Conservation (phyloP, 2,888 invertebrate genomes). For the Lissonota sp. region DNA sequence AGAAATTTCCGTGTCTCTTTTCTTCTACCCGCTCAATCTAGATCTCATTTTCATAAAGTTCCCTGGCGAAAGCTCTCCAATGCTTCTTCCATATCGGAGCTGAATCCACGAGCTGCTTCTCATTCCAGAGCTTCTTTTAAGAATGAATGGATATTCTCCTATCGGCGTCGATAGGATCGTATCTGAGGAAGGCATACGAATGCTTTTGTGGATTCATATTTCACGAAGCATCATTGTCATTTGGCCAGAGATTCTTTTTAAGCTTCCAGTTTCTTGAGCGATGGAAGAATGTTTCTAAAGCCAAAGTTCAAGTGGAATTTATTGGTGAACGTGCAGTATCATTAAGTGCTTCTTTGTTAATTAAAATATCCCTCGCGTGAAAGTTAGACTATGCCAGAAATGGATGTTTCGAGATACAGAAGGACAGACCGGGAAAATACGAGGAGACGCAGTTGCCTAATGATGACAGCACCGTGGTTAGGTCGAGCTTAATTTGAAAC, state of each 20-base stretch:
- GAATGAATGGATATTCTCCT: too few species aligned
- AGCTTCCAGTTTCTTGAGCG: too few species aligned
- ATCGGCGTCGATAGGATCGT: too few species aligned
- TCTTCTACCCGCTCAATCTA: constrained; percentile 17
- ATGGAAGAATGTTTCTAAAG: too few species aligned
- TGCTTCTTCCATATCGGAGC: constrained; percentile 11
- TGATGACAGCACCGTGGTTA: constrained; percentile 32
- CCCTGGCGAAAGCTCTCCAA: constrained; percentile 3
- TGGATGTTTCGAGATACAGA: not conserved
- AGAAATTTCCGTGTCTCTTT: constrained; percentile 3
- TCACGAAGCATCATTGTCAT: too few species aligned
- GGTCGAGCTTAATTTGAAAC: constrained; percentile 42
- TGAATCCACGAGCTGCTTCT: not conserved
- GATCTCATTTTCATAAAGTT: constrained; percentile 48
- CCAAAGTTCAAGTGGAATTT: too few species aligned
- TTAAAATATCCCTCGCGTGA: constrained; percentile 40
- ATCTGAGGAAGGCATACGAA: too few species aligned
- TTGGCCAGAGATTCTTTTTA: too few species aligned
- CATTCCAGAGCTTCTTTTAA: too few species aligned
- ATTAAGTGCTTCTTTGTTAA: constrained; percentile 53
- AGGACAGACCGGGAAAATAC: constrained; percentile 34
- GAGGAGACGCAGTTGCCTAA: constrained; percentile 39
- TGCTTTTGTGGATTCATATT: too few species aligned
- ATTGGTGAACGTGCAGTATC: constrained; percentile 26
- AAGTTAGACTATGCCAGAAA: not conserved